Evolutionary conservation across 2,888 invertebrate genomes (phyloP).

Genomic region (Sphaeridia pumilis): DNA sequence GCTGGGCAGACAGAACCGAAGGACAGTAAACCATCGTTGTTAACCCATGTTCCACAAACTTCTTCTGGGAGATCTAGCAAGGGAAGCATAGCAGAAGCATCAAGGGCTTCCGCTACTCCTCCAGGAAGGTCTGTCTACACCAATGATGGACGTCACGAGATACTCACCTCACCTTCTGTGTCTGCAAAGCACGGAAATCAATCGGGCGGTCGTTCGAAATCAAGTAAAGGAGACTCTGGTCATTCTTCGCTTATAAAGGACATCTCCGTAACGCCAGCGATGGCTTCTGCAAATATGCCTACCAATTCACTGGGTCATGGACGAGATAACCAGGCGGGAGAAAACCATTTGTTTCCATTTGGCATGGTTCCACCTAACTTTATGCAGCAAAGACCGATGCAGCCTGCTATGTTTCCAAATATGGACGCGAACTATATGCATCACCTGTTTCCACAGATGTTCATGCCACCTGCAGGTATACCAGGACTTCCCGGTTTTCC

Average conservation of each 20-base stretch:
- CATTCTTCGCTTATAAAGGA: conserved; percentile 9
- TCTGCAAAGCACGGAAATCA: conserved; percentile 4
- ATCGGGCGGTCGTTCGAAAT: conserved; percentile 13
- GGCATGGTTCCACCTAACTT: conserved; percentile 2
- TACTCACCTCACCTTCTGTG: neutral
- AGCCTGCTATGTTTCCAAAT: conserved; percentile 19
- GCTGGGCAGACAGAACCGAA: neutral
- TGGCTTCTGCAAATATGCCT: too few species aligned
- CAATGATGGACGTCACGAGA: neutral
- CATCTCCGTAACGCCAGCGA: too few species aligned
- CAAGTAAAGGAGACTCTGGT: conserved; percentile 15
- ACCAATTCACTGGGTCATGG: too few species aligned
- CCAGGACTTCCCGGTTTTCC: conserved; percentile 28
- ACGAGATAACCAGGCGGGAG: too few species aligned
- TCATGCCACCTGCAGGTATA: conserved; percentile 22
- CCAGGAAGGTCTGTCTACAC: neutral
- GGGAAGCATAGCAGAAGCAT: too few species aligned
- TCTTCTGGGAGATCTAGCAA: neutral
- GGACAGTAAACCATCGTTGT: neutral
- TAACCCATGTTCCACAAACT: neutral
- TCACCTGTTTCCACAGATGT: conserved; percentile 22
- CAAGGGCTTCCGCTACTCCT: neutral
- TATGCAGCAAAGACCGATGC: conserved; percentile 5
- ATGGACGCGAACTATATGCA: conserved; percentile 29
- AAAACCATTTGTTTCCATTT: too few species aligned